Evolutionary conservation across 2,113 vertebrate genomes (phyloP).

Genomic region (Poecilia latipinna): DNA sequence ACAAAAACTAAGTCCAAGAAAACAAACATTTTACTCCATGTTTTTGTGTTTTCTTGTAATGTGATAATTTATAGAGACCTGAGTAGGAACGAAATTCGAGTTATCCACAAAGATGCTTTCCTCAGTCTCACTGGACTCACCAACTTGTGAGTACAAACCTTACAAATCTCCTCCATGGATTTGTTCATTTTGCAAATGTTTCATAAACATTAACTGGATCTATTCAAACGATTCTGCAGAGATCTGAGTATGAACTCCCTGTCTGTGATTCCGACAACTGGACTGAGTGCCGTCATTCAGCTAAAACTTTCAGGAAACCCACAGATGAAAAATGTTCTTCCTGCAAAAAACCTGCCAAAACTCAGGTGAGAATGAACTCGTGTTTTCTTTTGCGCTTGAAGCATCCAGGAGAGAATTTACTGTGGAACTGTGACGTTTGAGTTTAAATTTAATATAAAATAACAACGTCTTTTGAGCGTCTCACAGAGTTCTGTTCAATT

Average conservation of each 20-base stretch:
- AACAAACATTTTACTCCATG: not conserved
- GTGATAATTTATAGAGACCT: constrained; percentile 85
- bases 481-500: not conserved
- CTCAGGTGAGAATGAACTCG: constrained; percentile 83
- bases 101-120: constrained; percentile 90
- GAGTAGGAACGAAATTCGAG: constrained; percentile 90
- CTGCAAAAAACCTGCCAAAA: constrained; percentile 88
- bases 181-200: not conserved
- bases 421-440: not conserved
- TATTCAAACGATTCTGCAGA: constrained; percentile 63
- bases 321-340: constrained; percentile 86
- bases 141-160: constrained; percentile 89
- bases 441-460: not conserved
- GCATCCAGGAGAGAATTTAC: not conserved
- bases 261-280: constrained; percentile 84
- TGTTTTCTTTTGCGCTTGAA: not conserved
- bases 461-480: not conserved
- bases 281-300: constrained; percentile 87
- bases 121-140: constrained; percentile 84
- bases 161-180: not conserved
- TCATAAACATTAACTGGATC: not conserved
- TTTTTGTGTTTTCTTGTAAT: constrained; percentile 22
- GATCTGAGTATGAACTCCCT: constrained; percentile 93
- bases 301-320: constrained; percentile 93
- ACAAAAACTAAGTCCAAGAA: not conserved